Conservation (phyloP, 2,888 invertebrate genomes). For the Epiblema foenella region DNA sequence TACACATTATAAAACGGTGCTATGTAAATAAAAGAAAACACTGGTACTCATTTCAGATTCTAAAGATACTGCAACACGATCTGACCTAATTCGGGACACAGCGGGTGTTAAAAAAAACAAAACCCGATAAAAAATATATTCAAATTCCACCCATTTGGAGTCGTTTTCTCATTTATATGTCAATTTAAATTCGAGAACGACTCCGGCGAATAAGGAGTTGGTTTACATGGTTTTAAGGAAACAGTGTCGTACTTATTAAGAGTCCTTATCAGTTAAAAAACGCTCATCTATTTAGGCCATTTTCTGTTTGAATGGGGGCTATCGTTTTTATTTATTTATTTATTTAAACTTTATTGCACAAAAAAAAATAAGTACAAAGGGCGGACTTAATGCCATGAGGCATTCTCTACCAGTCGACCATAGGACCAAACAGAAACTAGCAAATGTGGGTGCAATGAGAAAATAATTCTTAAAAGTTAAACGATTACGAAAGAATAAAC, state of each 20-base stretch:
- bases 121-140: conserved; percentile 25
- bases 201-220: not conserved
- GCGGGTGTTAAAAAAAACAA: conserved; percentile 28
- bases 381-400: too few relatives aligned
- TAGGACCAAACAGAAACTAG: too few relatives aligned
- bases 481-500: too few relatives aligned
- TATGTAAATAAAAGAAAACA: conserved; percentile 24
- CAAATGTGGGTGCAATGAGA: too few relatives aligned
- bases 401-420: too few relatives aligned
- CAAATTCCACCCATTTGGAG: conserved; percentile 27
- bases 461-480: too few relatives aligned
- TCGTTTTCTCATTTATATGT: conserved; percentile 33
- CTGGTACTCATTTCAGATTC: conserved; percentile 33
- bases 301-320: too few relatives aligned
- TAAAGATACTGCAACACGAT: conserved; percentile 29
- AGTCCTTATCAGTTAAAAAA: too few relatives aligned
- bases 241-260: not conserved
- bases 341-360: too few relatives aligned
- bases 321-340: too few relatives aligned
- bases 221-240: not conserved
- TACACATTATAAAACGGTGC: conserved; percentile 18
- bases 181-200: conserved; percentile 27
- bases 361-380: too few relatives aligned
- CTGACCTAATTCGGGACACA: conserved; percentile 25
- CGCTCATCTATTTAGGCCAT: too few relatives aligned